phyloP scores from a whole-genome alignment of 2,113 vertebrate genomes.

The Pedetes capensis region DNA sequence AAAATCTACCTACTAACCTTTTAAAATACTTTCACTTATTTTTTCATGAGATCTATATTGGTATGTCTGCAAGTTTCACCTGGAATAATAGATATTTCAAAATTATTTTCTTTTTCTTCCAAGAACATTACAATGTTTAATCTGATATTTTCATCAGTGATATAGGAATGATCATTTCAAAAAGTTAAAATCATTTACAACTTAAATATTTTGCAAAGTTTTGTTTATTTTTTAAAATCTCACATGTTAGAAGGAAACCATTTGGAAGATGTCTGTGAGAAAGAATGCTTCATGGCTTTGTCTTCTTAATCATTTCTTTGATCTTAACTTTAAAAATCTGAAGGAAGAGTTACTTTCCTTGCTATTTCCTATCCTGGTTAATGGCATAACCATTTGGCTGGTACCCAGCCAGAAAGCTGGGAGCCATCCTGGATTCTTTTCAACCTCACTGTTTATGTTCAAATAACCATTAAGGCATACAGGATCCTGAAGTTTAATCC shows the following conservation, averaged over 20 bases:
- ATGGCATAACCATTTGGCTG: background rate
- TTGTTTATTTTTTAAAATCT: background rate
- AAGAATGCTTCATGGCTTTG: background rate
- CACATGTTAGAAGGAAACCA: background rate
- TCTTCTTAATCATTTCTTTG: conserved; percentile 38
- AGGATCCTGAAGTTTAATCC: background rate
- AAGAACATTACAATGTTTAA: background rate
- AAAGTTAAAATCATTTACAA: background rate
- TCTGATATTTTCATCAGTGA: background rate
- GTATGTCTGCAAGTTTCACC: conserved; percentile 5
- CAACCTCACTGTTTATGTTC: background rate
- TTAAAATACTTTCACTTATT: background rate
- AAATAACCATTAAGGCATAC: background rate
- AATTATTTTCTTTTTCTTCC: conserved; percentile 3
- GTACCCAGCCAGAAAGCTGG: background rate
- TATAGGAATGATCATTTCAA: background rate
- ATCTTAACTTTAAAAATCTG: conserved; percentile 46
- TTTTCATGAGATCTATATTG: background rate
- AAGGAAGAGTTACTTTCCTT: background rate
- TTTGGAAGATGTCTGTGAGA: background rate
- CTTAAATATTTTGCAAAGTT: conserved; percentile 33
- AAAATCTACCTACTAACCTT: background rate
- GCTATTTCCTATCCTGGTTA: background rate
- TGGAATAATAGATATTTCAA: background rate
- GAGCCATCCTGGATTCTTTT: background rate